A percentile compares a stretch with the other conserved stretches of the same genome.
phyloP scores from a whole-genome alignment of 2,113 vertebrate genomes.

The Neodon shergylaensis region DNA sequence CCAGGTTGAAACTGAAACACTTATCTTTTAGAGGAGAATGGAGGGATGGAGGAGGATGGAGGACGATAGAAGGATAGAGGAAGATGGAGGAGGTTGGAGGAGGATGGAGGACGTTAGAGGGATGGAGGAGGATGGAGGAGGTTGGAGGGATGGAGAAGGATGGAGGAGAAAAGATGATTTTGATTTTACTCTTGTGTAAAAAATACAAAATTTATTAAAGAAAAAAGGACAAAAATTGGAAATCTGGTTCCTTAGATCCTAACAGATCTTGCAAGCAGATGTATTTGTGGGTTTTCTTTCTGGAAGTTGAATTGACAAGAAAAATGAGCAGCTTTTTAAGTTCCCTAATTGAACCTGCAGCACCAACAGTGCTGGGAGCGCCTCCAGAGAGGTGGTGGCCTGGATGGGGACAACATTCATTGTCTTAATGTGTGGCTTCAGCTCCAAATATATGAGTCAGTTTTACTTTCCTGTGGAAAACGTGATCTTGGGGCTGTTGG shows the following conservation, averaged over 20 bases:
- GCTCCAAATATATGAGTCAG: conserved; percentile 47
- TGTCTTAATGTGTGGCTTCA: conserved; percentile 62
- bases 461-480: conserved; percentile 72
- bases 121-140: neutral
- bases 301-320: conserved; percentile 27
- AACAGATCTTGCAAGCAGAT: conserved; percentile 56
- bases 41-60: neutral
- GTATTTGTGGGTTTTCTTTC: conserved; percentile 55
- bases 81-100: neutral
- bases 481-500: conserved; percentile 38
- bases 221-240: conserved; percentile 27
- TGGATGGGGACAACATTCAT: conserved; percentile 67
- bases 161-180: neutral
- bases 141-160: neutral
- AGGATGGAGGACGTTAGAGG: neutral
- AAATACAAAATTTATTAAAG: neutral
- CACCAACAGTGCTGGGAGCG: conserved; percentile 13
- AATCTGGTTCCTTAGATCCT: conserved; percentile 55
- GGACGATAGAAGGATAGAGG: neutral
- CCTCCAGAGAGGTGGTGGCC: conserved; percentile 43
- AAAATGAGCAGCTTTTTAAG: conserved; percentile 28
- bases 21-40: neutral
- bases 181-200: conserved; percentile 43
- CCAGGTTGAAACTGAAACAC: conserved; percentile 7
- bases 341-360: neutral